Conservation (phyloP, 2,888 invertebrate species). For the Altica lythri region DNA sequence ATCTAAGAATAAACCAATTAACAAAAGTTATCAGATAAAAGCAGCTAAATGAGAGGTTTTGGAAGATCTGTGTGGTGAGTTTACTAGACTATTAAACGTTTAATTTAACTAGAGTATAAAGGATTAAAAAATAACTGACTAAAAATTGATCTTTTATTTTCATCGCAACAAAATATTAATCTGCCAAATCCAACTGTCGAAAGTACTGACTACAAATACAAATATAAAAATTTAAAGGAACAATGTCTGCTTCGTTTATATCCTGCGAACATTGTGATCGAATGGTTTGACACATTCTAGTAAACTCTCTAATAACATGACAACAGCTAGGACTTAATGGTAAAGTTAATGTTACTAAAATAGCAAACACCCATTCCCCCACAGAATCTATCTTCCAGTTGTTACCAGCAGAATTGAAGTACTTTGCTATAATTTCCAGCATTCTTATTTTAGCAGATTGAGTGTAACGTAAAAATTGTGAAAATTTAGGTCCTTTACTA, state of each 20-base stretch:
- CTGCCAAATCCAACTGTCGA: constrained; percentile 75
- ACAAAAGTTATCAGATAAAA: no score
- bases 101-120: no score
- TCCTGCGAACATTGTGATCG: constrained; percentile 48
- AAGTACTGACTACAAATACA: constrained; percentile 76
- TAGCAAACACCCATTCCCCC: constrained; percentile 67
- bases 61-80: no score
- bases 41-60: no score
- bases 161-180: constrained; percentile 44
- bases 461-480: constrained; percentile 41
- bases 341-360: constrained; percentile 64
- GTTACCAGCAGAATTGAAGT: constrained; percentile 32
- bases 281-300: constrained; percentile 60
- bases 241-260: constrained; percentile 54
- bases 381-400: constrained; percentile 48
- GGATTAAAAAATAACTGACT: no score
- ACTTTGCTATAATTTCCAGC: constrained; percentile 43
- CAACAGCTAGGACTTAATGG: constrained; percentile 67
- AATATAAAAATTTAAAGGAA: constrained; percentile 72
- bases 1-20: no score
- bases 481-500: constrained; percentile 42
- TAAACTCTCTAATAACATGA: constrained; percentile 62
- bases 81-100: no score
- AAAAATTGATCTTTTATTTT: no score
- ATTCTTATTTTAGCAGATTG: constrained; percentile 46